phyloP scores from a whole-genome alignment of 2,888 invertebrate species.

The Andricus quercusramuli region DNA sequence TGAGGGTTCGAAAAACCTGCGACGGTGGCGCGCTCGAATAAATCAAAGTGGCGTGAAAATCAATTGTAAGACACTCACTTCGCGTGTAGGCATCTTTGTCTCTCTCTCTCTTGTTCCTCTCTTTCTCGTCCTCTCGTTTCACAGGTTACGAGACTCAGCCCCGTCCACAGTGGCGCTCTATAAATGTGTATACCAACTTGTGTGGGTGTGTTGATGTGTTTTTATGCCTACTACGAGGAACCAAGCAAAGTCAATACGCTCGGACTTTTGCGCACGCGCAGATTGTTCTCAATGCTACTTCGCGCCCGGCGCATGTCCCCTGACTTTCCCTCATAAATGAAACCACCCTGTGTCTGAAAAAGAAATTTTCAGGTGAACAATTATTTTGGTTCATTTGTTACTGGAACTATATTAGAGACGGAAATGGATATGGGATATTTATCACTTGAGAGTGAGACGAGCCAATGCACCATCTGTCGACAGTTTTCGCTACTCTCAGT shows the following conservation, averaged over 20 bases:
- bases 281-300: constrained; percentile 65
- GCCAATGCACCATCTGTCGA: neutral
- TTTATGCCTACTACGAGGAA: constrained; percentile 43
- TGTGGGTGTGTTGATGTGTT: constrained; percentile 37
- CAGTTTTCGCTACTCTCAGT: neutral
- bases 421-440: neutral
- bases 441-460: neutral
- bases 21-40: constrained; percentile 67
- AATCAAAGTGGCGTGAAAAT: constrained; percentile 75
- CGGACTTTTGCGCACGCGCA: constrained; percentile 69
- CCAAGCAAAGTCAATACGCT: constrained; percentile 74
- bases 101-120: constrained; percentile 32
- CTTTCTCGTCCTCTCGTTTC: constrained; percentile 35
- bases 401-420: too few species aligned
- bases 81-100: constrained; percentile 55
- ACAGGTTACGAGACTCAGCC: constrained; percentile 35
- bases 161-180: constrained; percentile 9
- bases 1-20: constrained; percentile 66
- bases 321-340: constrained; percentile 7
- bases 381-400: too few species aligned
- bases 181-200: constrained; percentile 18
- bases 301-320: constrained; percentile 65
- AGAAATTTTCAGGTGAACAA: too few species aligned
- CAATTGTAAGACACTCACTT: constrained; percentile 71
- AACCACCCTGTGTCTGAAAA: neutral